phyloP scores from a whole-genome alignment of 2,113 vertebrate species.

The Clarias macrocephalus region DNA sequence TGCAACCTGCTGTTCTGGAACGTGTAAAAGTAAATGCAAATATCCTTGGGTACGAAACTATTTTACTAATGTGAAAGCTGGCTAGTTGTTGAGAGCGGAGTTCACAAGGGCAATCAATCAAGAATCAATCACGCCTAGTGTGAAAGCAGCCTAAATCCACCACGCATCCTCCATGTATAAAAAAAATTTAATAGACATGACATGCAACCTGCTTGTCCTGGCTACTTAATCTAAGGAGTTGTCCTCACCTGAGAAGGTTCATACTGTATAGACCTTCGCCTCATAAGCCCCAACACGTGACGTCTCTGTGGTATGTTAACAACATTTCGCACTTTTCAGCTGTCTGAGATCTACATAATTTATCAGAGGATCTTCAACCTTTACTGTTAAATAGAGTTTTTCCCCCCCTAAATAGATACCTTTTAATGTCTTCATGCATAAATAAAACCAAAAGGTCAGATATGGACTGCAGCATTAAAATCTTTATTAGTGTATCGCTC shows the following conservation, averaged over 20 bases:
- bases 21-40: too few relatives aligned
- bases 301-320: slow-evolving; percentile 37
- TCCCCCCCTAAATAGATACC: slow-evolving; percentile 41
- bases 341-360: slow-evolving; percentile 43
- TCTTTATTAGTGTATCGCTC: slow-evolving; percentile 35
- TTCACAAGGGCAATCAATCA: too few relatives aligned
- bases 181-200: not conserved
- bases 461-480: slow-evolving; percentile 1
- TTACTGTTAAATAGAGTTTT: slow-evolving; percentile 1
- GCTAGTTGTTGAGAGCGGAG: too few relatives aligned
- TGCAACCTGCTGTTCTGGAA: too few relatives aligned
- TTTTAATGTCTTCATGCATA: slow-evolving; percentile 35
- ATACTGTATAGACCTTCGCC: slow-evolving; percentile 3
- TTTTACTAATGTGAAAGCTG: too few relatives aligned
- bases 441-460: slow-evolving; percentile 34
- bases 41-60: too few relatives aligned
- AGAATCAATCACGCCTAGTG: too few relatives aligned
- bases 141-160: not conserved
- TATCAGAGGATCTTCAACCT: slow-evolving; percentile 21
- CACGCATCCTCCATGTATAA: not conserved
- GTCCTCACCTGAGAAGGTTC: not conserved
- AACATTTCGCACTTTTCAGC: slow-evolving; percentile 49
- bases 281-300: slow-evolving; percentile 35
- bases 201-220: not conserved
- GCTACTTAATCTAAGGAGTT: not conserved